Conservation (phyloP, 2,888 invertebrate species). For the Drosophila nr. perissopoda region DNA sequence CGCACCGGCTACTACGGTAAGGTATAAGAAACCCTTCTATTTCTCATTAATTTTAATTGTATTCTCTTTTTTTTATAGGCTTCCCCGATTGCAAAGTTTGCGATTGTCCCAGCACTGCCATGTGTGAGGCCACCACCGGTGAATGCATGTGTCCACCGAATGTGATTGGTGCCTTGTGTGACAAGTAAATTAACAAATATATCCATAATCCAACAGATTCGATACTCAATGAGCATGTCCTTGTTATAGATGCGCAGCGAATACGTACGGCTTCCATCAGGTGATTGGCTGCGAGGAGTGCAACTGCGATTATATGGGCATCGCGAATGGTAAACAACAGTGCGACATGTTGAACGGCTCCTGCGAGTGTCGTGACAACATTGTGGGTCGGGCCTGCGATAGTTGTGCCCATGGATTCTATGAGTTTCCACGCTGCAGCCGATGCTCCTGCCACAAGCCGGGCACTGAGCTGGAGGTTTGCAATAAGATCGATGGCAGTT, state of each 20-base stretch:
- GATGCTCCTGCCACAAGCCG: conserved; percentile 92
- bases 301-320: conserved; percentile 94
- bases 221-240: not conserved
- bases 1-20: conserved; percentile 93
- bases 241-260: conserved; percentile 88
- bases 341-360: conserved; percentile 95
- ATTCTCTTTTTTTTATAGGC: conserved; percentile 79
- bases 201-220: not conserved
- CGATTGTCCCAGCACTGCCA: conserved; percentile 93
- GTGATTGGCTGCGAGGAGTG: conserved; percentile 98
- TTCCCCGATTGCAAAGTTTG: conserved; percentile 97
- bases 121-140: conserved; percentile 91
- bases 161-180: conserved; percentile 95
- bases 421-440: conserved; percentile 94
- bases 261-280: conserved; percentile 96
- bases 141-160: conserved; percentile 96
- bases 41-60: not conserved
- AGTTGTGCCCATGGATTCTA: conserved; percentile 93
- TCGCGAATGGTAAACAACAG: conserved; percentile 90
- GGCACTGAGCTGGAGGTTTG: conserved; percentile 95
- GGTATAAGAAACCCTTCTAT: not conserved
- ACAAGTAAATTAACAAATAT: conserved; percentile 85
- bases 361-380: conserved; percentile 93
- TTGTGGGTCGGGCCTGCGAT: conserved; percentile 95
- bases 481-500: conserved; percentile 89